These are phyloP conservation scores for Phallusia fumigata DNA, from an alignment of 23 tunicate species.

Conservation along the genomic window DNA sequence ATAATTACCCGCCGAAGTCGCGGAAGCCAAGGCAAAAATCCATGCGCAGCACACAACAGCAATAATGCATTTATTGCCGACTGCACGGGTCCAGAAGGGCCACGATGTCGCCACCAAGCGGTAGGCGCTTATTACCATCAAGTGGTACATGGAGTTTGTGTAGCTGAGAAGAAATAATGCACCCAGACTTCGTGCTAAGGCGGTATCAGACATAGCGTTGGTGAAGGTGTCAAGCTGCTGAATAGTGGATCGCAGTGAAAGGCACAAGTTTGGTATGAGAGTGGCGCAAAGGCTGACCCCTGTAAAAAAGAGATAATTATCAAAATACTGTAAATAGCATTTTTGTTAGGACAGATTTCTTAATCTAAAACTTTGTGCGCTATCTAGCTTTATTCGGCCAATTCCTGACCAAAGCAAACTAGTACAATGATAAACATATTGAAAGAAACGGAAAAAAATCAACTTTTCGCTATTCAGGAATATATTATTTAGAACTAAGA, in stretches of 20 bases:
- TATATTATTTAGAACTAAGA: too few relatives aligned
- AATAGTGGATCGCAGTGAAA: not conserved
- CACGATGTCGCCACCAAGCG: constrained; percentile 2
- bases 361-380: too few relatives aligned
- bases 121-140: not conserved
- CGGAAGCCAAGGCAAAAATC: not conserved
- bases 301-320: not conserved
- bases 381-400: too few relatives aligned
- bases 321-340: too few relatives aligned
- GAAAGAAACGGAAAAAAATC: too few relatives aligned
- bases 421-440: too few relatives aligned
- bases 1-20: not conserved
- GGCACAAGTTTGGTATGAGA: not conserved
- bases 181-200: not conserved
- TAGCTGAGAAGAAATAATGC: not conserved
- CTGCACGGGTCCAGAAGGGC: not conserved
- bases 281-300: not conserved
- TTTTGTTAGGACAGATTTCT: too few relatives aligned
- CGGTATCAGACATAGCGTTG: not conserved
- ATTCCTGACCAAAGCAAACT: too few relatives aligned
- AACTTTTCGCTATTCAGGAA: too few relatives aligned
- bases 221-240: not conserved
- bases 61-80: not conserved
- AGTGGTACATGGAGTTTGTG: not conserved
- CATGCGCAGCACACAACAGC: not conserved